A percentile compares a stretch with the other conserved stretches of the same genome.
phyloP scores from a whole-genome alignment of 2,113 vertebrate genomes.

The Stigmatopora nigra region DNA sequence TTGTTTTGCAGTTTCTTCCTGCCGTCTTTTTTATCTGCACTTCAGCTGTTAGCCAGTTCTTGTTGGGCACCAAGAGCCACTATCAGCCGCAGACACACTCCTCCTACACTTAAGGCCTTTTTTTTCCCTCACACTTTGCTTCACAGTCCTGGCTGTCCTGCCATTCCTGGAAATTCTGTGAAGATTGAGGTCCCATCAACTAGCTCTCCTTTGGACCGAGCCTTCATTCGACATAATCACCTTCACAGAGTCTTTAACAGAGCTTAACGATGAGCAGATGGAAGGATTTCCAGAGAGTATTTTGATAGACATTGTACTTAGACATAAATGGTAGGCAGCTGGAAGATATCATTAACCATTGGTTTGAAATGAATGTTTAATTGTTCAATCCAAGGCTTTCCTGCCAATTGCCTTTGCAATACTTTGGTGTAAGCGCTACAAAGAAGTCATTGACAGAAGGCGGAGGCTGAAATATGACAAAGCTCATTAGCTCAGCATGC shows the following conservation, averaged over 20 bases:
- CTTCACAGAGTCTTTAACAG: background rate
- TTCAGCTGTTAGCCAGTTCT: constrained; percentile 34
- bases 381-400: background rate
- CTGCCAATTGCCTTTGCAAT: background rate
- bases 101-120: constrained; percentile 9
- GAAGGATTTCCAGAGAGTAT: background rate
- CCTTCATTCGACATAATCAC: background rate
- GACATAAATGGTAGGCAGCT: no score
- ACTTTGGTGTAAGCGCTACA: background rate
- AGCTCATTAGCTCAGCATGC: constrained; percentile 1
- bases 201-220: background rate
- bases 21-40: constrained; percentile 39
- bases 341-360: no score
- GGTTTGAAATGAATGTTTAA: no score
- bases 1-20: constrained; percentile 30
- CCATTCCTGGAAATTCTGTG: constrained; percentile 10
- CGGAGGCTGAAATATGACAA: constrained; percentile 3
- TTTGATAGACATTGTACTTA: no score
- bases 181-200: background rate
- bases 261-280: background rate
- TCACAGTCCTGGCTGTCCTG: constrained; percentile 15
- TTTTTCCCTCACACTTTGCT: background rate
- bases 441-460: background rate
- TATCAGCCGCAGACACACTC: constrained; percentile 46
- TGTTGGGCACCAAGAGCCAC: constrained; percentile 52